A percentile compares a stretch with the other conserved stretches of the same genome.
Evolutionary conservation across 2,113 vertebrate genomes (phyloP).

Genomic region (Pelusios castaneus): DNA sequence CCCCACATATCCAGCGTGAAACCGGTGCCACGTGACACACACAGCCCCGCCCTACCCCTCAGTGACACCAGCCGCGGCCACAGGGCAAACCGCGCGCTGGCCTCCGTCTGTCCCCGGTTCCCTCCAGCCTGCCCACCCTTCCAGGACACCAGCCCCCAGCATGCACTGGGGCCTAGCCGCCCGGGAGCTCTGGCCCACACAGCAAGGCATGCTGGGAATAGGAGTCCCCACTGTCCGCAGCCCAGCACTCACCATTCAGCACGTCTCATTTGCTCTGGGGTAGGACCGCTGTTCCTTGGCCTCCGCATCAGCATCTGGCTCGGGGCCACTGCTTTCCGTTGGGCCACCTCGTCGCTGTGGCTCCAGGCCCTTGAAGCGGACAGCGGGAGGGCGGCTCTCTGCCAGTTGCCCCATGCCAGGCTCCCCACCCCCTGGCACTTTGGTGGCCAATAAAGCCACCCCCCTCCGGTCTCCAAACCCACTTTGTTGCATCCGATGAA

Average conservation of each 20-base stretch:
- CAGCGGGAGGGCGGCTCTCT: no score
- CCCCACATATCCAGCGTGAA: background rate
- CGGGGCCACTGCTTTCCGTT: no score
- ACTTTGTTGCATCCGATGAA: no score
- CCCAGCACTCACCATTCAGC: rapidly evolving
- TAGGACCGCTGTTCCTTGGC: rapidly evolving
- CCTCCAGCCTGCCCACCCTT: no score
- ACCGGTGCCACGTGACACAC: background rate
- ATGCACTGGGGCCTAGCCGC: background rate
- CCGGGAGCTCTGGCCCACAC: rapidly evolving
- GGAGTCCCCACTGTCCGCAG: rapidly evolving
- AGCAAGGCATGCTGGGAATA: rapidly evolving
- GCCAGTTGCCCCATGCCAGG: constrained; percentile 32
- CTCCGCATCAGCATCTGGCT: rapidly evolving
- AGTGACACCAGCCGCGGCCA: no score
- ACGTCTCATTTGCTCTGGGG: background rate
- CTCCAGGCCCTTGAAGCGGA: background rate
- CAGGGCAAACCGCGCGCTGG: no score
- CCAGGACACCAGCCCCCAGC: background rate
- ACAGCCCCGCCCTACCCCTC: background rate
- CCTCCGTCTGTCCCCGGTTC: no score
- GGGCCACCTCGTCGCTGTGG: rapidly evolving
- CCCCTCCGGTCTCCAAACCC: no score
- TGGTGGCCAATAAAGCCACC: no score
- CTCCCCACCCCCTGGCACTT: background rate